Conservation (phyloP, 2,797 vertebrate genomes). For the Poeciliopsis paucimaculata region DNA sequence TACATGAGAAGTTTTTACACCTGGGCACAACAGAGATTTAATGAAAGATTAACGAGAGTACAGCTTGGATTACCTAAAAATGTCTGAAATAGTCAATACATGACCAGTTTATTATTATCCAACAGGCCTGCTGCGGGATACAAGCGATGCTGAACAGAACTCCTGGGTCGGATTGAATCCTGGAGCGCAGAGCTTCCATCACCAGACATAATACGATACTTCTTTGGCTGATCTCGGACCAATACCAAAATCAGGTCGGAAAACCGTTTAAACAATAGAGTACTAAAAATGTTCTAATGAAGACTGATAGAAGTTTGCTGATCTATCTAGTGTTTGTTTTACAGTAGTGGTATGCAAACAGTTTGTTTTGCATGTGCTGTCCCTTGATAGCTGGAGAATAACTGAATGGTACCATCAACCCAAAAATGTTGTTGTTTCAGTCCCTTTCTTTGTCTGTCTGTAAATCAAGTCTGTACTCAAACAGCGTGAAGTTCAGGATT, state of each 20-base stretch:
- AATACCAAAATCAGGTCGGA: background rate
- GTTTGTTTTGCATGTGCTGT: background rate
- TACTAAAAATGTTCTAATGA: background rate
- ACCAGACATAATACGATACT: too few species aligned
- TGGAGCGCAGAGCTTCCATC: background rate
- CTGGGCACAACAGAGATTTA: background rate
- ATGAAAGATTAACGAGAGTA: background rate
- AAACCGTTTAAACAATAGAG: background rate
- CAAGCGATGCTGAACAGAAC: too few species aligned
- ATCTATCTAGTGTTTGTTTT: background rate
- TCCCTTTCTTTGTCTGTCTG: conserved; percentile 26
- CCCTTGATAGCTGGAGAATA: background rate
- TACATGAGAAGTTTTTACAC: background rate
- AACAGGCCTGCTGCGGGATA: too few species aligned
- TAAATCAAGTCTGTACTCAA: conserved; percentile 80
- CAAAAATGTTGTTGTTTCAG: conserved; percentile 5
- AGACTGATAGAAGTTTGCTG: background rate
- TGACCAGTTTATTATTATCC: too few species aligned
- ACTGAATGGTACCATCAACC: background rate
- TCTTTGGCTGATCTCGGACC: background rate
- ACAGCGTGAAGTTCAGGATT: conserved; percentile 78
- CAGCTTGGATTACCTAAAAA: background rate
- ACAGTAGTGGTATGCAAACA: background rate
- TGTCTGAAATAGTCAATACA: background rate
- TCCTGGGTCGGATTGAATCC: too few species aligned